These are phyloP conservation scores for Parnassius glacialis DNA, from an alignment of 2,888 invertebrate genomes.

Conservation along the genomic window DNA sequence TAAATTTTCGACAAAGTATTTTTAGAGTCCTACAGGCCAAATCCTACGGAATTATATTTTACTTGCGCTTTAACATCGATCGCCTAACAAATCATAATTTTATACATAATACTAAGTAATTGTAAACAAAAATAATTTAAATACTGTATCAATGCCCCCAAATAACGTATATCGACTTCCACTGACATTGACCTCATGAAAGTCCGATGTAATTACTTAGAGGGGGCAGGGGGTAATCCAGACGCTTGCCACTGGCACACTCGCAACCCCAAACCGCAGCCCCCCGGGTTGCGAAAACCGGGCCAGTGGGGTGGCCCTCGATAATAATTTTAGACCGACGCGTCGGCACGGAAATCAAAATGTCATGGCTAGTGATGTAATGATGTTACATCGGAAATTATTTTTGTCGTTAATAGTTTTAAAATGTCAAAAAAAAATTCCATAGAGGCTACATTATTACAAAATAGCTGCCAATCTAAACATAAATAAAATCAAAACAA, in stretches of 20 bases:
- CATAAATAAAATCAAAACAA: too few species aligned
- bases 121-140: too few species aligned
- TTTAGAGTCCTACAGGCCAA: too few species aligned
- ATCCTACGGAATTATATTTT: too few species aligned
- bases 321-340: conserved; percentile 57
- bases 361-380: conserved; percentile 40
- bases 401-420: too few species aligned
- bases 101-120: too few species aligned
- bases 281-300: conserved; percentile 39
- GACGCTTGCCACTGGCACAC: conserved; percentile 7
- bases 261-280: background rate
- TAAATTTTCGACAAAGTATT: too few species aligned
- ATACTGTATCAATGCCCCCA: background rate
- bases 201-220: conserved; percentile 19
- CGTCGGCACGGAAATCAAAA: conserved; percentile 57
- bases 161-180: conserved; percentile 17
- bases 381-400: conserved; percentile 14
- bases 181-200: conserved; percentile 25
- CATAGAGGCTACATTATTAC: too few species aligned
- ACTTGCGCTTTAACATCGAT: too few species aligned
- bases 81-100: too few species aligned
- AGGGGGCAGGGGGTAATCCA: conserved; percentile 8
- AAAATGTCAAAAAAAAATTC: too few species aligned
- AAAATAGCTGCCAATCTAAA: too few species aligned
- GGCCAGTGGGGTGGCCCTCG: conserved; percentile 45